These are phyloP conservation scores for Falco rusticolus DNA, from an alignment of 2,797 vertebrate species.

Conservation along the genomic window DNA sequence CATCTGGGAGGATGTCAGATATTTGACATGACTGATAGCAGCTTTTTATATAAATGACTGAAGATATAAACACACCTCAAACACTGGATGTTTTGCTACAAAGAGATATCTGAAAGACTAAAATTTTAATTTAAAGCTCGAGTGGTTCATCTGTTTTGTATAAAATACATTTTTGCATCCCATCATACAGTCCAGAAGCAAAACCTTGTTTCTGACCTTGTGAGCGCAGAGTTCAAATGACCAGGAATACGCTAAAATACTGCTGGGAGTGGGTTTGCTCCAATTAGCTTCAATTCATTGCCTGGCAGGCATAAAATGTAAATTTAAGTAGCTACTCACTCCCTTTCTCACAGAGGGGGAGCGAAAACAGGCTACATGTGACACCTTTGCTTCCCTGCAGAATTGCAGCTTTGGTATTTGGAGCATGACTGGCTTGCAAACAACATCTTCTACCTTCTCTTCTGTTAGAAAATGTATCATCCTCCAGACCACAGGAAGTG, in stretches of 20 bases:
- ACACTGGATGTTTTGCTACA: background rate
- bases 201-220: background rate
- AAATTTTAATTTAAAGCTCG: background rate
- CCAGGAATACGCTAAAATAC: background rate
- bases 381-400: background rate
- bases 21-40: background rate
- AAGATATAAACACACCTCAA: background rate
- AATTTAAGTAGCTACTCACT: background rate
- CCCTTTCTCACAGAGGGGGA: background rate
- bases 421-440: background rate
- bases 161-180: background rate
- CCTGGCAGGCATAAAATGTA: background rate
- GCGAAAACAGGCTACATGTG: background rate
- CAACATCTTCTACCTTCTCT: background rate
- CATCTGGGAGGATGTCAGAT: background rate
- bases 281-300: background rate
- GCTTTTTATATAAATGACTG: background rate
- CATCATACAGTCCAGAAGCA: background rate
- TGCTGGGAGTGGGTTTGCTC: background rate
- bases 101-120: background rate
- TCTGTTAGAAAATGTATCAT: background rate
- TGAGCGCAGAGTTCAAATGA: background rate
- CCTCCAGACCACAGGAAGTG: fast-evolving
- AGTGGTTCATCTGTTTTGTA: background rate
- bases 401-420: background rate